phyloP scores from a whole-genome alignment of 1,140 invertebrate species.

The Berghia stephanieae region DNA sequence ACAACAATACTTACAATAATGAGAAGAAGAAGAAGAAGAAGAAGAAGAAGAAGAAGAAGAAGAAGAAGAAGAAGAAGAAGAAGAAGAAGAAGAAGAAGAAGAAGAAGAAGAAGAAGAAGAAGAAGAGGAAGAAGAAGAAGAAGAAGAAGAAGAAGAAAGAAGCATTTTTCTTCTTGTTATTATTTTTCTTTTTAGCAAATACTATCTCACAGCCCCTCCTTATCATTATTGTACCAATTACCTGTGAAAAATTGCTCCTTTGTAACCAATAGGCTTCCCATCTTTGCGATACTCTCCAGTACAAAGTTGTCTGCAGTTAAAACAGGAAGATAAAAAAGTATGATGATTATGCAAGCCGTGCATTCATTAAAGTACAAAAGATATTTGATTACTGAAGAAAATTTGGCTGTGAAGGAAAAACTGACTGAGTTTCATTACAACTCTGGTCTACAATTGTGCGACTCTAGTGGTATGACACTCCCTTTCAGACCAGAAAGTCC shows the following conservation, averaged over 20 bases:
- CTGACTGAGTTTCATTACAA: no score
- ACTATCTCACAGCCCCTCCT: background rate
- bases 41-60: background rate
- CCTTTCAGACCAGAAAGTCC: background rate
- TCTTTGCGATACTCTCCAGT: conserved; percentile 91
- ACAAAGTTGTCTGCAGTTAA: conserved; percentile 84
- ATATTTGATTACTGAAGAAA: background rate
- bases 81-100: no score
- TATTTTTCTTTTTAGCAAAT: no score
- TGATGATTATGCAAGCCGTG: background rate
- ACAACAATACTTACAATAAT: no score
- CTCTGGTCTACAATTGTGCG: background rate
- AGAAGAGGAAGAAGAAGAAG: no score
- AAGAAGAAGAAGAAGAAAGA: no score
- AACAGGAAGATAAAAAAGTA: conserved; percentile 26
- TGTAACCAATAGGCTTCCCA: conserved; percentile 95
- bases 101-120: no score
- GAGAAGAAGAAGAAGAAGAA: background rate
- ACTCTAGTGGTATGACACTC: background rate
- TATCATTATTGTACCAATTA: conserved; percentile 32
- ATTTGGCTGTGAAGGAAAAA: no score
- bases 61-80: no score
- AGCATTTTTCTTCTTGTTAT: no score
- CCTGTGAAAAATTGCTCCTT: conserved; percentile 93
- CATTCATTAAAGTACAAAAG: background rate